phyloP scores from a whole-genome alignment of 2,888 invertebrate species.

The Drosophila ezoana region DNA sequence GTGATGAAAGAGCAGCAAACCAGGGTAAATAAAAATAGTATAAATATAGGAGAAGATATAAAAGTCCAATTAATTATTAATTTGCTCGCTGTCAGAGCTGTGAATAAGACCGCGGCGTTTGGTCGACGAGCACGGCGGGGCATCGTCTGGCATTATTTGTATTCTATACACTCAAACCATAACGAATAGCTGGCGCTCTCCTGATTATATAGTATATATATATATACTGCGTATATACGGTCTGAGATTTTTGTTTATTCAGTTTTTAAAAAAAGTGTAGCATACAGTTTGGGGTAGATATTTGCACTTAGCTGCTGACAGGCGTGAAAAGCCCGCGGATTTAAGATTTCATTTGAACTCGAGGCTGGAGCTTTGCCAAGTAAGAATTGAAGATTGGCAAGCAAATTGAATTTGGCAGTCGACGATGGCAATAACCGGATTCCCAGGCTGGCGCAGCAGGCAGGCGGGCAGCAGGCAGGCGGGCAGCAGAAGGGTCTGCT shows the following conservation, averaged over 20 bases:
- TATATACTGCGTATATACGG: background rate
- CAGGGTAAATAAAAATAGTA: background rate
- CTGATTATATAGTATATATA: background rate
- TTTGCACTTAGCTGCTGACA: conserved; percentile 16
- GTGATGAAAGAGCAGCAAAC: background rate
- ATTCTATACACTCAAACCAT: background rate
- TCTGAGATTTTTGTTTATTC: background rate
- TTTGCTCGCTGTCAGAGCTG: conserved; percentile 48
- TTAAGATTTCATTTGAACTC: conserved; percentile 15
- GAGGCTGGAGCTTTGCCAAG: background rate
- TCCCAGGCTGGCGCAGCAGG: background rate
- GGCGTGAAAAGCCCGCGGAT: conserved; percentile 17
- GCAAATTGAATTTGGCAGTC: conserved; percentile 26
- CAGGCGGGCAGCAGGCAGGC: background rate
- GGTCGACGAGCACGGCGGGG: conserved; percentile 1
- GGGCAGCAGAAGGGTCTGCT: background rate
- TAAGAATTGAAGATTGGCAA: conserved; percentile 11
- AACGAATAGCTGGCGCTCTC: background rate
- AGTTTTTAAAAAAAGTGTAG: conserved; percentile 14
- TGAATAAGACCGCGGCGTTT: conserved; percentile 9
- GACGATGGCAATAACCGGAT: conserved; percentile 10
- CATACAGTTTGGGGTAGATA: conserved; percentile 18
- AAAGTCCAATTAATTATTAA: conserved; percentile 67
- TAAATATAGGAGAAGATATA: conserved; percentile 8
- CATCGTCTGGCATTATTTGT: conserved; percentile 7